Percentiles rank a stretch among this genome's conserved stretches.
Conservation (phyloP, 2,888 invertebrate genomes). For the Lochmaea crataegi region DNA sequence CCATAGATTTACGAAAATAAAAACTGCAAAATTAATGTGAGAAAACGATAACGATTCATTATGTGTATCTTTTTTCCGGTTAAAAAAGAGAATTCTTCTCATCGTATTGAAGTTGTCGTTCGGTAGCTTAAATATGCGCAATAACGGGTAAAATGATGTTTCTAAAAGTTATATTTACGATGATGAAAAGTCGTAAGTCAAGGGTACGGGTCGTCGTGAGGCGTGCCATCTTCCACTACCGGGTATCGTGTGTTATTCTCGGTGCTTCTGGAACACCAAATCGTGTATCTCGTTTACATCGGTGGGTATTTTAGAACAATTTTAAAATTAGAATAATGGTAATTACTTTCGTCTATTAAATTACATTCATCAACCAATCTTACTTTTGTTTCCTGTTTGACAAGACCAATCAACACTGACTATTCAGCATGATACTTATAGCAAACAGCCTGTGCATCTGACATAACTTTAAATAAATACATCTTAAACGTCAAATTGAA, state of each 20-base stretch:
- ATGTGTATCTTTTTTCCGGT: neutral
- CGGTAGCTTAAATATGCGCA: slow-evolving; percentile 52
- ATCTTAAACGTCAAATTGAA: too few species aligned
- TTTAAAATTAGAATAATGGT: slow-evolving; percentile 8
- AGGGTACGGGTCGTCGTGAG: slow-evolving; percentile 54
- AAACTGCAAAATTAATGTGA: neutral
- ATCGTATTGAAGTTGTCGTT: neutral
- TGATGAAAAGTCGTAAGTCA: slow-evolving; percentile 46
- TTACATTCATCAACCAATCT: too few species aligned
- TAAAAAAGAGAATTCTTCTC: neutral
- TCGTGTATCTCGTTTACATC: slow-evolving; percentile 9
- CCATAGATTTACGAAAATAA: neutral
- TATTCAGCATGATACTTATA: too few species aligned
- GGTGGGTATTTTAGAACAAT: slow-evolving; percentile 4
- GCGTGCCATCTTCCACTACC: slow-evolving; percentile 41
- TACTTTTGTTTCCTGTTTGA: too few species aligned
- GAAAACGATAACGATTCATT: neutral
- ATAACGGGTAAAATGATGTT: slow-evolving; percentile 43
- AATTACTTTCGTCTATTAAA: too few species aligned
- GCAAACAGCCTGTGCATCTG: too few species aligned
- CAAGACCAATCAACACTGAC: too few species aligned
- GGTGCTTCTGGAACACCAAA: slow-evolving; percentile 21
- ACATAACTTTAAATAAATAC: too few species aligned
- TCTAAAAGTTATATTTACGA: slow-evolving; percentile 51
- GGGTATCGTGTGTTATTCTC: slow-evolving; percentile 42